Evolutionary conservation across 2,888 invertebrate genomes (phyloP).

Genomic region (Branchipolynoe longqiensis): DNA sequence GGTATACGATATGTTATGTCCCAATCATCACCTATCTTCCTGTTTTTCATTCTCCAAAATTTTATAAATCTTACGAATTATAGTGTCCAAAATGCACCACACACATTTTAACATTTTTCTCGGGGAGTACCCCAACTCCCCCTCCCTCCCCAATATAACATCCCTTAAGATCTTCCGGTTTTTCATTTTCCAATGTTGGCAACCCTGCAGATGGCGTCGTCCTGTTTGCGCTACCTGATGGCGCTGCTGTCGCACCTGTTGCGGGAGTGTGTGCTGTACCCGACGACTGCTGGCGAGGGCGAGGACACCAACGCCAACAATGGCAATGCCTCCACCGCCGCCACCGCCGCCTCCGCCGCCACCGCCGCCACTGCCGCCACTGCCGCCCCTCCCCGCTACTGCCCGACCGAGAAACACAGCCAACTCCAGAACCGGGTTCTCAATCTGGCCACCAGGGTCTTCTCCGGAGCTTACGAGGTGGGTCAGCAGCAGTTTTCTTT

Average conservation of each 20-base stretch:
- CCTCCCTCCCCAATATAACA: too few relatives aligned
- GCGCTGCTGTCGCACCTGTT: slow-evolving; percentile 79
- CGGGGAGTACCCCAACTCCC: too few relatives aligned
- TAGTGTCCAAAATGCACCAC: too few relatives aligned
- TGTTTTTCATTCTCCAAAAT: too few relatives aligned
- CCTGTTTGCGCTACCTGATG: slow-evolving; percentile 78
- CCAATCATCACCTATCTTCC: too few relatives aligned
- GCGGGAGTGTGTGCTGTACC: slow-evolving; percentile 73
- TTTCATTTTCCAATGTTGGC: too few relatives aligned
- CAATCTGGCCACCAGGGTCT: slow-evolving; percentile 74
- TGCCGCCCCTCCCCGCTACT: slow-evolving; percentile 58
- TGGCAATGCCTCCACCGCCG: background rate
- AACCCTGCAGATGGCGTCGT: slow-evolving; percentile 70
- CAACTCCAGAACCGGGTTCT: slow-evolving; percentile 72
- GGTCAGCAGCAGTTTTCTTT: background rate
- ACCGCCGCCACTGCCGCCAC: background rate
- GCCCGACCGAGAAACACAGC: slow-evolving; percentile 61
- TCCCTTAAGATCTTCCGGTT: too few relatives aligned
- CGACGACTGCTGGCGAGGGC: slow-evolving; percentile 61
- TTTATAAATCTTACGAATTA: too few relatives aligned
- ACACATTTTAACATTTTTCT: too few relatives aligned
- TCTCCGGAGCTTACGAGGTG: slow-evolving; percentile 69
- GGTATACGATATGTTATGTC: too few relatives aligned
- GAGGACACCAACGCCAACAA: background rate
- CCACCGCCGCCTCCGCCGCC: slow-evolving; percentile 59